phyloP scores from a whole-genome alignment of 2,797 vertebrate species.

The Orestias chungarensis region DNA sequence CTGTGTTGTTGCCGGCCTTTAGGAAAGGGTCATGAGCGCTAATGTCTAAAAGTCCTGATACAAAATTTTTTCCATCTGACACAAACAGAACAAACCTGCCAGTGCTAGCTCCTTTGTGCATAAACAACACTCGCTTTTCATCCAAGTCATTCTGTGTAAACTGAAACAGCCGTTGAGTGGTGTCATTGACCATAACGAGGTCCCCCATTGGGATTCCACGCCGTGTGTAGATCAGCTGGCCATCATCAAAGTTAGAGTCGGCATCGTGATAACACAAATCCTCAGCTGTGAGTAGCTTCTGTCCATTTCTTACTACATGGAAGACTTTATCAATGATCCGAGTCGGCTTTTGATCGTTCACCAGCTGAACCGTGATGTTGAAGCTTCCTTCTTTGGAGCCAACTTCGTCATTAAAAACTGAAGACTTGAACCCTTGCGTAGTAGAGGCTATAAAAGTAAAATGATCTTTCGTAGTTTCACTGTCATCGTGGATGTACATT shows the following conservation, averaged over 20 bases:
- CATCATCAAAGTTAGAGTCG: slow-evolving; percentile 88
- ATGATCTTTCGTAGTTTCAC: slow-evolving; percentile 84
- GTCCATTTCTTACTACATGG: slow-evolving; percentile 82
- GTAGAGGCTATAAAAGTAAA: slow-evolving; percentile 83
- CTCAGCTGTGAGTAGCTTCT: slow-evolving; percentile 83
- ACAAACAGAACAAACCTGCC: slow-evolving; percentile 90
- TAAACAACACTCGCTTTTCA: slow-evolving; percentile 85
- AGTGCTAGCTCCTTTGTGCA: slow-evolving; percentile 82
- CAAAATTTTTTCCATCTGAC: slow-evolving; percentile 89
- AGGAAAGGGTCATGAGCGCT: slow-evolving; percentile 86
- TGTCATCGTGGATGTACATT: slow-evolving; percentile 90
- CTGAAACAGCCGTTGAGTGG: slow-evolving; percentile 84
- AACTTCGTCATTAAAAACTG: slow-evolving; percentile 46
- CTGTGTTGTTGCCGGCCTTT: slow-evolving; percentile 83
- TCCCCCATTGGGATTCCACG: slow-evolving; percentile 90
- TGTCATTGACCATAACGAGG: slow-evolving; percentile 85
- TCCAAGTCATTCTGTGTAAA: slow-evolving; percentile 87
- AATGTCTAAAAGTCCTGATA: slow-evolving; percentile 86
- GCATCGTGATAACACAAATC: slow-evolving; percentile 88
- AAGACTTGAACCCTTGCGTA: slow-evolving; percentile 59
- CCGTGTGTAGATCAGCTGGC: slow-evolving; percentile 85
- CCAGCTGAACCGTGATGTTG: slow-evolving; percentile 82
- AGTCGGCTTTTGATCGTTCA: slow-evolving; percentile 91
- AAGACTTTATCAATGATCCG: slow-evolving; percentile 87
- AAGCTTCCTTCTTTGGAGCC: slow-evolving; percentile 80